These are phyloP conservation scores for Sussaba pulchella DNA, from an alignment of 2,888 invertebrate genomes.

Conservation along the genomic window DNA sequence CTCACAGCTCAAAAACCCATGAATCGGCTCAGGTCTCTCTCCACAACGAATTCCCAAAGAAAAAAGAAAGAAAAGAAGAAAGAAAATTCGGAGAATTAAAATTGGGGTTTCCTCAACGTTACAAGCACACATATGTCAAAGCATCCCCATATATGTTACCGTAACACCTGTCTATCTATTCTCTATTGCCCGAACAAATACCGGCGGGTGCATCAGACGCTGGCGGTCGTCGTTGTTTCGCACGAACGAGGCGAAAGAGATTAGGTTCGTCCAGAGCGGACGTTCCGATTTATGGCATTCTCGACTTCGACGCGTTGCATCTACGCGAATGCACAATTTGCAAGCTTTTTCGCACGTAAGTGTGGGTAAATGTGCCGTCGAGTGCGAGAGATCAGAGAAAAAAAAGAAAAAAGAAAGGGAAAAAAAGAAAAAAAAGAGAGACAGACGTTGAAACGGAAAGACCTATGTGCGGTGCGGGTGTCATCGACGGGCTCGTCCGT, in stretches of 20 bases:
- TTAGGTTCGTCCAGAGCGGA: conserved; percentile 60
- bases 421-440: conserved; percentile 8
- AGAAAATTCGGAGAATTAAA: too few species aligned
- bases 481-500: conserved; percentile 58
- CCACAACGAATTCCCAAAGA: too few species aligned
- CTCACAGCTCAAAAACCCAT: too few species aligned
- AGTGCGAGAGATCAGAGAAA: not conserved
- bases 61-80: too few species aligned
- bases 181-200: conserved; percentile 47
- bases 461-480: conserved; percentile 30
- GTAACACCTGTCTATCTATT: conserved; percentile 15
- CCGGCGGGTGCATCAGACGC: conserved; percentile 20
- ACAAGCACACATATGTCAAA: not conserved
- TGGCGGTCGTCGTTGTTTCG: conserved; percentile 32
- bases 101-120: too few species aligned
- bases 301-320: conserved; percentile 27
- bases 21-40: too few species aligned
- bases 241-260: conserved; percentile 54
- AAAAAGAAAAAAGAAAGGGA: too few species aligned
- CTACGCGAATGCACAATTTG: conserved; percentile 41
- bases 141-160: not conserved
- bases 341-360: conserved; percentile 46
- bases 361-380: not conserved
- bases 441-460: conserved; percentile 7
- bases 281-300: conserved; percentile 26